A percentile compares a stretch with the other conserved stretches of the same genome.
Conservation (phyloP, 2,888 invertebrate species). For the Cantharis lateralis region DNA sequence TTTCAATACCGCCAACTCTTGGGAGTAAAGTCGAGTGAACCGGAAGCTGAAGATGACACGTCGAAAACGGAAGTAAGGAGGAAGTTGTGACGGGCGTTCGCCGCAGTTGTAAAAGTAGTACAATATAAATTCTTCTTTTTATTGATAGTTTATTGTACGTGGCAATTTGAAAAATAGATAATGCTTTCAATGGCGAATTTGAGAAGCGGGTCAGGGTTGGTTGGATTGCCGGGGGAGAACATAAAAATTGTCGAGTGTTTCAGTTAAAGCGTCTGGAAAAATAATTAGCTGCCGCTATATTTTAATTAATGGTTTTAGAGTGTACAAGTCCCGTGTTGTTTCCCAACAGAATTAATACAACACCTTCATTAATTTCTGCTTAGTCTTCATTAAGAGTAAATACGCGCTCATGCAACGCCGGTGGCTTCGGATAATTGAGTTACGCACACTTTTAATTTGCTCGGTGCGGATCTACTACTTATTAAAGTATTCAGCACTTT, state of each 20-base stretch:
- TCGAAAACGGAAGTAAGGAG: conserved; percentile 17
- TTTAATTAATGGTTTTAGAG: conserved; percentile 28
- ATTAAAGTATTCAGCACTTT: conserved; percentile 13
- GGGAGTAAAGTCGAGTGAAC: conserved; percentile 9
- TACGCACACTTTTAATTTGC: conserved; percentile 25
- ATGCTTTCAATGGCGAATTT: not conserved
- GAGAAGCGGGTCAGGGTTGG: not conserved
- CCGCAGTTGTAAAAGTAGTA: not conserved
- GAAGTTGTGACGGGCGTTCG: conserved; percentile 11
- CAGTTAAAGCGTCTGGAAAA: conserved; percentile 29
- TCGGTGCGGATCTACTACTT: conserved; percentile 5
- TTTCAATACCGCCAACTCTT: conserved; percentile 28
- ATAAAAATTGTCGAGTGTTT: conserved; percentile 20
- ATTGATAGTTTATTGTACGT: not conserved
- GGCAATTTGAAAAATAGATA: not conserved
- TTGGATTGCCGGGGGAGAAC: not conserved
- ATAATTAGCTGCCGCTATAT: conserved; percentile 31
- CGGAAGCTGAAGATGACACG: conserved; percentile 24
- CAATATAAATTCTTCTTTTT: not conserved
- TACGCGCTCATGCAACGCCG: conserved; percentile 16
- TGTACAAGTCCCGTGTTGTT: conserved; percentile 20
- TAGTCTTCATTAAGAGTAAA: conserved; percentile 28
- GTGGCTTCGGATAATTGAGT: conserved; percentile 19
- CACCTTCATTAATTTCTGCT: conserved; percentile 35
- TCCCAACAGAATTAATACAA: conserved; percentile 31